Evolutionary conservation across 2,797 vertebrate genomes (phyloP), one percentile per base, ranked within the genome.

Genomic region (Sternarchorhynchus goeldii): DNA sequence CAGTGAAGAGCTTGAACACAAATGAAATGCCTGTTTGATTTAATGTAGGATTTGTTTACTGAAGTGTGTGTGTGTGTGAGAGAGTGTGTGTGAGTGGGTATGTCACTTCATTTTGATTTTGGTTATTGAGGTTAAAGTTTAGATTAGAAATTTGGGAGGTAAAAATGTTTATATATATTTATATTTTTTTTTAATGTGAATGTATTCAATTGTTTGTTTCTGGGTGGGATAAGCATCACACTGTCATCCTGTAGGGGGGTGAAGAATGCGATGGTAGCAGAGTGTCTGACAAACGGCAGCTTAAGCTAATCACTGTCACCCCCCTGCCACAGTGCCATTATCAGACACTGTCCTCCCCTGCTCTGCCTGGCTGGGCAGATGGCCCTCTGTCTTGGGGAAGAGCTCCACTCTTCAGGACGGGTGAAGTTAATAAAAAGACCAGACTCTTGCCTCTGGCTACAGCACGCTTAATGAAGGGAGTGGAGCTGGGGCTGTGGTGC

Each of bases 221-320:
- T 36, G 4, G 34, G 34, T 36, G 34, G 6, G 34, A 36, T 36
- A 1, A 36, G 5, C 45, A 3, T 50, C 45, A 50, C 8, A 14
- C 45, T 12, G 45, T 12, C 14, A 12, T 50, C 14, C 45, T 50
- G 45, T 12, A 50, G 45, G 45, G 2, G 12, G 39, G 45, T 50
- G 14, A 14, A 53, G 81, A 73, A 75, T 73, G 55, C 65, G 76
- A 66, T 82, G 65, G 79, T 70, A 74, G 73, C 79, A 60, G 68
- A 81, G 81, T 80, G 79, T 65, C 69, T 84, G 83, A 87, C 83
- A 84, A 86, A 85, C 86, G 76, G 81, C 76, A 72, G 79, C 82
- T 79, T 83, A 85, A 86, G 79, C 80, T 86, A 86, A 87, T 88
- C 82, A 77, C 85, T 76, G 82, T 80, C 75, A 81, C 77, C 82